Evolutionary conservation across 2,797 vertebrate species (phyloP).

Genomic region (Etheostoma perlongum): DNA sequence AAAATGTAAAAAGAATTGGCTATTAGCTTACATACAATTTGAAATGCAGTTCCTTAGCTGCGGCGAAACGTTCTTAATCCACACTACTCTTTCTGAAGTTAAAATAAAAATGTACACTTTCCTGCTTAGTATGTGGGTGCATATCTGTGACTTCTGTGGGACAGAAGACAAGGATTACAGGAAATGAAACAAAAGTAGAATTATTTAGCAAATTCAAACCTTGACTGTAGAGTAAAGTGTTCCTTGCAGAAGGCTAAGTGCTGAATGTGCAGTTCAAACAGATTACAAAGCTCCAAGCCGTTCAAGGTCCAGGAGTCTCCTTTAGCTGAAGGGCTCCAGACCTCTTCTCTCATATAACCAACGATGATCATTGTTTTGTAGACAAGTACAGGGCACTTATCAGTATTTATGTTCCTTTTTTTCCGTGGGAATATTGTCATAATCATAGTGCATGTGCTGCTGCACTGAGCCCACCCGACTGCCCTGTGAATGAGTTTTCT

Average conservation of each 20-base stretch:
- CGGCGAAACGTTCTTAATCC: neutral
- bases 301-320: constrained; percentile 51
- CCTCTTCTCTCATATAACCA: constrained; percentile 43
- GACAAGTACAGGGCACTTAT: constrained; percentile 70
- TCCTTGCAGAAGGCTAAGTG: constrained; percentile 40
- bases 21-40: constrained; percentile 4
- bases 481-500: constrained; percentile 91
- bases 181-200: neutral
- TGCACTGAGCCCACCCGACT: constrained; percentile 42
- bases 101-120: neutral
- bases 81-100: neutral
- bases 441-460: constrained; percentile 62
- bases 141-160: neutral
- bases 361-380: constrained; percentile 48
- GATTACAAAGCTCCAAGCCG: constrained; percentile 52
- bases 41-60: neutral
- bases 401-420: constrained; percentile 64
- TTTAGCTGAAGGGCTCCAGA: constrained; percentile 47
- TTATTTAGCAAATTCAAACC: constrained; percentile 11
- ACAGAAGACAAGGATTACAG: constrained; percentile 8
- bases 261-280: constrained; percentile 43
- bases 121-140: neutral
- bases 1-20: neutral
- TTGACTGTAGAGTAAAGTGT: constrained; percentile 10
- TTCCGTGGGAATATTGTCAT: constrained; percentile 47